Evolutionary conservation across 92 coral and sea anemone genomes (phyloP), one percentile per base, ranked within the genome.

Genomic region (Desmophyllum pertusum): DNA sequence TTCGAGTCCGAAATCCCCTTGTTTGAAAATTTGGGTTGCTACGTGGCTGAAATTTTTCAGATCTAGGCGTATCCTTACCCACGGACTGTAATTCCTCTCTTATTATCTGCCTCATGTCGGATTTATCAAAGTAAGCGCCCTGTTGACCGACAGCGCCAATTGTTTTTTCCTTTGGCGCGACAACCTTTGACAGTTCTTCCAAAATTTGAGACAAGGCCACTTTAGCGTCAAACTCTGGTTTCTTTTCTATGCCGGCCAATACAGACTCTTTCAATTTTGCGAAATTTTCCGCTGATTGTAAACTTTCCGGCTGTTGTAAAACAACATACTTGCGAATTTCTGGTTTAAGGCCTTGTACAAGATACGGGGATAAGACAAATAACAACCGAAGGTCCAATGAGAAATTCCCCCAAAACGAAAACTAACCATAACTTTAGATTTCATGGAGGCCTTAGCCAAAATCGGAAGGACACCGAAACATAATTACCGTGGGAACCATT

Each of bases 211-310:
- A 13, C 3, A 55, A 71, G 0, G 42, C 11, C 18, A 37, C 21
- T 38, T 68, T 68, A 68, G 46, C 41, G 15, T 38, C 46, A 33
- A 68, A 35, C 25, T 10, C 73, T 38, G 43, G 41, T 1, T 8
- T 4, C 38, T 68, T 36, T 1, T 71, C 76, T 1, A 55, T 41
- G 27, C 31, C 8, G 8, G 76, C 7, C 55, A 41, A 41, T 21
- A 68, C 76, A 45, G 84, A 80, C 45, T 45, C 76, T 13, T 80
- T 80, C 3, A 80, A 17, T 33, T 66, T 21, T 3, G 83, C 55
- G 8, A 46, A 50, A 51, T 81, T 68, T 52, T 81, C 85, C 17
- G 77, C 62, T 0, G 65, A 73, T 27, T 73, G 80, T 0, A 83
- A 73, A 83, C 7, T 73, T 11, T 73, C 77, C 0, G 80, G 73